Base-by-base conservation (phyloP, 2,113 vertebrate species). In the Rhinogobius similis region DNA sequence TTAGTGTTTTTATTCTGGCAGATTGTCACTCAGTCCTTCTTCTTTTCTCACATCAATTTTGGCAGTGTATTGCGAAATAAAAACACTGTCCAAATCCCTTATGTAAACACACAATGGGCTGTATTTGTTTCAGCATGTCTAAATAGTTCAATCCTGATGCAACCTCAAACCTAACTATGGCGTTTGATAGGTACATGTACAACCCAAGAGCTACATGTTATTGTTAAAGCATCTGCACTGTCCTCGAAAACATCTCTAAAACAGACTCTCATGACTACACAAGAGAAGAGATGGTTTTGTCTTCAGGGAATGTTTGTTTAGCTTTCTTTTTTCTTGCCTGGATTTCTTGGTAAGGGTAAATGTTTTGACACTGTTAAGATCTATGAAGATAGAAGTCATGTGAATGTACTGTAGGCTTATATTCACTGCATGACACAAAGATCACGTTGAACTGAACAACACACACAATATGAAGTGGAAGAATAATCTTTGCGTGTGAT, bases 51-150 rank as follows among this genome's bases (percentile, higher is more conserved):
- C 62, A 46, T 69, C 64, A 77, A 36, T 67, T 77, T 63, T 77
- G 70, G 81, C 79, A 26, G 26, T 12, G 23, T 29, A 83, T 46
- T 72, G 32, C 61, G 68, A 85, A 87, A 86, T 62, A 56, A 76
- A 75, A 82, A 85, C 77, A 82, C 67, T 20, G 10, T 87, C 77
- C 74, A 87, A 83, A 79, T 76, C 74, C 64, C 67, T 65, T 38
- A 62, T 65, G 38, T 82, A 86, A 88, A 88, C 86, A 89, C 39
- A 75, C 56, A 72, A 76, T 72, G 78, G 24, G 0, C 59, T 11
- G 23, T 86, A 82, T 89, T 90, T 88, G 78, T 82, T 55, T 87
- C 77, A 6, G 65, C 56, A 41, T 75, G 83, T 88, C 74, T 71
- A 86, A 88, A 85, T 73, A 86, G 68, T 66, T 82, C 67, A 53